Evolutionary conservation across 2,797 vertebrate species (phyloP).

Genomic region (Premnoplex brunnescens): DNA sequence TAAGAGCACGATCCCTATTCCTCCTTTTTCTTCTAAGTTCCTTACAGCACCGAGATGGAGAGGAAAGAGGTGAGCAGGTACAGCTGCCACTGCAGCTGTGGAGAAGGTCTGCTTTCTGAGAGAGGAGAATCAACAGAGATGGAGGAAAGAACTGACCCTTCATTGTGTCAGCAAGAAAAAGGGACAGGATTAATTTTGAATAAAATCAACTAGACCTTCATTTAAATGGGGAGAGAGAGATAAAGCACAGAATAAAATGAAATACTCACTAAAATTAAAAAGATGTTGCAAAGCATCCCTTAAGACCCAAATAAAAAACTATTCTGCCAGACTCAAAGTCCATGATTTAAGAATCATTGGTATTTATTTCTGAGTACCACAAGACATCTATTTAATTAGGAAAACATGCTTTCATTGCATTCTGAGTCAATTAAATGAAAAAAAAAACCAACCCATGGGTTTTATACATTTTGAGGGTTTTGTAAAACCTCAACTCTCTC

Average conservation of each 20-base stretch:
- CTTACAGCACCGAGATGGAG: neutral
- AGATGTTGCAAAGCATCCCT: neutral
- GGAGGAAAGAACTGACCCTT: neutral
- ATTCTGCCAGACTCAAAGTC: neutral
- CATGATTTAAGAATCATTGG: slow-evolving; percentile 26
- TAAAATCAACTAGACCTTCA: neutral
- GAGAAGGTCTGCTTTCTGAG: neutral
- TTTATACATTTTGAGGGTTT: slow-evolving; percentile 32
- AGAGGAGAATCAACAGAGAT: neutral
- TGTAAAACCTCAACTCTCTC: slow-evolving; percentile 30
- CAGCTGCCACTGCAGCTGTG: neutral
- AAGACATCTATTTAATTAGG: slow-evolving; percentile 60
- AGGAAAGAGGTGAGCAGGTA: neutral
- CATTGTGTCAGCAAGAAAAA: neutral
- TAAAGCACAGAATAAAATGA: neutral
- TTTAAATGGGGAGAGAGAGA: neutral
- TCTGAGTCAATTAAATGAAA: slow-evolving; percentile 50
- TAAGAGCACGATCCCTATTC: neutral
- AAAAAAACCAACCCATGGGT: neutral
- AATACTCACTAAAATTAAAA: neutral
- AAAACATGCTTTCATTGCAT: slow-evolving; percentile 48
- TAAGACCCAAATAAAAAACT: neutral
- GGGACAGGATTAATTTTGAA: neutral
- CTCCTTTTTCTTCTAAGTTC: neutral
- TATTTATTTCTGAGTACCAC: slow-evolving; percentile 56